Evolutionary conservation across 2,113 vertebrate genomes (phyloP).

Genomic region (Romanogobio albipinnatus): DNA sequence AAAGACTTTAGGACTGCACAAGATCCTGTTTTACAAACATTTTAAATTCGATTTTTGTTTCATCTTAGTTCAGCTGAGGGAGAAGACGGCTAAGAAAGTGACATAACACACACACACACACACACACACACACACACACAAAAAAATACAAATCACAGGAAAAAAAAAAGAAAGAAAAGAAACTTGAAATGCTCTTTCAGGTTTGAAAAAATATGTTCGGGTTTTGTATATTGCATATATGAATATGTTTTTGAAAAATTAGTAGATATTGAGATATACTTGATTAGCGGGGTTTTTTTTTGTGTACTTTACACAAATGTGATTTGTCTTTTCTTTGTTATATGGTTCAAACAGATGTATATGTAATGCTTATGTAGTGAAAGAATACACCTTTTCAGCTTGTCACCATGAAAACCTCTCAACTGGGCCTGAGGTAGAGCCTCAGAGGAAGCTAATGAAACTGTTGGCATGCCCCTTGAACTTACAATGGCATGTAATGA

Average conservation of each 20-base stretch:
- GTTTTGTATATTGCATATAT: conserved; percentile 93
- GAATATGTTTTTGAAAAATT: conserved; percentile 80
- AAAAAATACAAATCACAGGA: background rate
- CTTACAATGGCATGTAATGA: conserved; percentile 37
- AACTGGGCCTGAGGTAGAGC: conserved; percentile 86
- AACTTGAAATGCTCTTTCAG: conserved; percentile 91
- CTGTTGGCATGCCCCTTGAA: conserved; percentile 45
- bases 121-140: background rate
- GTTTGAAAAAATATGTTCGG: conserved; percentile 81
- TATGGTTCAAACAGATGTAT: conserved; percentile 91
- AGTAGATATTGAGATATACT: conserved; percentile 88
- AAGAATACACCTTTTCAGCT: conserved; percentile 77
- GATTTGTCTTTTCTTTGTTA: conserved; percentile 82
- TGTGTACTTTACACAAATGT: conserved; percentile 93
- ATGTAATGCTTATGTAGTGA: conserved; percentile 85
- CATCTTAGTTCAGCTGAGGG: conserved; percentile 74
- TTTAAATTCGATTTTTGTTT: conserved; percentile 73
- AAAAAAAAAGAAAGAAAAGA: conserved; percentile 51
- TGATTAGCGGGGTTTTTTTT: conserved; percentile 80
- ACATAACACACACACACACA: background rate
- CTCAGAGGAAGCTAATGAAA: conserved; percentile 75
- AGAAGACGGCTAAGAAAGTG: conserved; percentile 75
- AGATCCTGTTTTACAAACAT: conserved; percentile 79
- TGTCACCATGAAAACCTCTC: conserved; percentile 78
- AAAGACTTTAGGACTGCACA: conserved; percentile 83